Base-by-base conservation (phyloP, 1,140 invertebrate genomes). In the Augochlora pura region DNA sequence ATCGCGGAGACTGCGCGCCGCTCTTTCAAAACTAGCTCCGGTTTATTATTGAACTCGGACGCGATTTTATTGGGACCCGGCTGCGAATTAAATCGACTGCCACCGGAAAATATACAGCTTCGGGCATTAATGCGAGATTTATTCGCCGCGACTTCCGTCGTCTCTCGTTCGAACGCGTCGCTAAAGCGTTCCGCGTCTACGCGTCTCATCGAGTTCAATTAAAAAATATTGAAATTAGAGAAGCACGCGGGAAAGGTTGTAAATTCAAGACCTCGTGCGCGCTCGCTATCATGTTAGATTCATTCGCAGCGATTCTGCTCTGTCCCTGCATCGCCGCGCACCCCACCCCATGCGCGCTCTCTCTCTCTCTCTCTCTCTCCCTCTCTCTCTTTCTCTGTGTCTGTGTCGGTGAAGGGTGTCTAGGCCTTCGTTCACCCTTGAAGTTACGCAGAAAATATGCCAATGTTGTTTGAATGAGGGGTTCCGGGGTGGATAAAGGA, bases 1-100 rank as follows among this genome's bases (percentile, higher is more conserved):
- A 75, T 71, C 79, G 42, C 46, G 23, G 59, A 78, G 66, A 42
- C 64, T 66, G 80, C 52, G 75, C 76, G 46, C 42, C 42, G 64
- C 59, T 46, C 68, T 81, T 67, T 71, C 27, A 38, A 71, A 81
- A 66, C 74, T 81, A 78, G 80, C 77, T 67, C 52, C 62, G 52
- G 52, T 77, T 72, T 77, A 69, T 71, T 77, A 71, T 66, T 32
- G 74, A 65, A 81, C 49, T 65, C 39, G n/a, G 16, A 1, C 49
- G 62, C 49, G 42, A 52, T 68, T 62, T n/a, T 21, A 25, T 42
- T 23, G 46, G 46, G 39, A 59, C n/a, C 4, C 8, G 25, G 21
- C 21, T n/a, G 54, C 54, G 21, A 57, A 57, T 57, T 57, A 57
- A 57, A n/a, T 57, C 54, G 18, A n/a, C n/a, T 57, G n/a, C 8